Conservation (phyloP, 2,797 vertebrate genomes). For the Bradypodion ventrale region DNA sequence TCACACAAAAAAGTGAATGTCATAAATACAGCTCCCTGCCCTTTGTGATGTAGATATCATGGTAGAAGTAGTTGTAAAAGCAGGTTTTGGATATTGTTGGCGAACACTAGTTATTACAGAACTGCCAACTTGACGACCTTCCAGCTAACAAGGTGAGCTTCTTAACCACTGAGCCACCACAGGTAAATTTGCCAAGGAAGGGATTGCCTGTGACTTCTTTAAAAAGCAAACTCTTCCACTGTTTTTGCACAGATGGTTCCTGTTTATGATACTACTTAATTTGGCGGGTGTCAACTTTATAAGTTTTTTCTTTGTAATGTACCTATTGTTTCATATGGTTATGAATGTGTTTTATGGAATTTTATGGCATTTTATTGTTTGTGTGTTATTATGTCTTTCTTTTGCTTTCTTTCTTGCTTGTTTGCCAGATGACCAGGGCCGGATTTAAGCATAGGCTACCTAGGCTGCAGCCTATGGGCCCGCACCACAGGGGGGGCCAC, state of each 20-base stretch:
- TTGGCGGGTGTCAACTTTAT: conserved; percentile 5
- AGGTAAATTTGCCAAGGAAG: neutral
- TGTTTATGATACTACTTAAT: neutral
- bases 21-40: no score
- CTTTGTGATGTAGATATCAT: no score
- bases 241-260: neutral
- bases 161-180: neutral
- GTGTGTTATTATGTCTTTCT: neutral
- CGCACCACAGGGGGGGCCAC: no score
- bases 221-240: neutral
- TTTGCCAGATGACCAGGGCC: neutral
- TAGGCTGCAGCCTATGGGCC: no score
- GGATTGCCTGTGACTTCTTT: neutral
- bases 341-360: neutral
- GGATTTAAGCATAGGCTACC: no score
- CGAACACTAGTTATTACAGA: no score
- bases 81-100: no score
- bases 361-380: conserved; percentile 3
- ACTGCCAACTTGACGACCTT: no score
- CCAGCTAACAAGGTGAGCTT: no score
- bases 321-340: neutral
- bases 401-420: neutral
- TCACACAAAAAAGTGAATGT: no score
- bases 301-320: neutral
- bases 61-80: no score